Base-by-base conservation (phyloP, 2,888 invertebrate genomes). In the Thymelicus lineola region DNA sequence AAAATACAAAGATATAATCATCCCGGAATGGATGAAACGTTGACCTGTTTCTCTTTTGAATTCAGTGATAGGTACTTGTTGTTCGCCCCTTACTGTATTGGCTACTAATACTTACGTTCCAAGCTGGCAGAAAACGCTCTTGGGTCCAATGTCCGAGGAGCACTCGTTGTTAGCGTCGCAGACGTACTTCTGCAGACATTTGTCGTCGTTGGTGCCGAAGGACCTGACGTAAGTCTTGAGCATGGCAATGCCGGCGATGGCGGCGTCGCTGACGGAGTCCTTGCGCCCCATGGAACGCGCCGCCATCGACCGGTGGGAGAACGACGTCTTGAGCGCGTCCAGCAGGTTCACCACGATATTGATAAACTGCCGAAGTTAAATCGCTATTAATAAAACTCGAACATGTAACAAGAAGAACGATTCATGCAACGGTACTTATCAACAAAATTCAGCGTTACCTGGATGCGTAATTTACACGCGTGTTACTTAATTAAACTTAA, bases 91-190 rank as follows among this genome's bases (percentile, higher is more conserved):
- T 17, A 17, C 14, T 2, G 2, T 9, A 48, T 12, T 48, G 12
- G 17, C 1, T 17, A 14, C 48, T 9, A 48, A 65, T 75, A 96
- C 97, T 96, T 93, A 98, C 98, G 97, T 97, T 96, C 98, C 98
- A 80, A 98, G 95, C 90, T 98, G 98, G 83, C 98, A 98, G 95
- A 98, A 97, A 79, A 98, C 96, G 80, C 97, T 97, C 94, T 96
- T 95, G 90, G 96, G 94, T 89, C 96, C 96, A 75, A 96, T 96
- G 84, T 97, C 98, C 63, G 95, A 94, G 38, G 97, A 95, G 87
- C 98, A 98, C 82, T 98, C 98, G 64, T 95, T 96, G 88, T 97
- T 98, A 35, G 98, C 98, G 80, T 98, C 97, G 84, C 98, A 98
- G 77, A 98, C 95, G 87, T 97, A 97, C 82, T 97, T 97, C 88